Evolutionary conservation across 2,797 vertebrate genomes (phyloP).

Genomic region (Gymnocypris eckloni): DNA sequence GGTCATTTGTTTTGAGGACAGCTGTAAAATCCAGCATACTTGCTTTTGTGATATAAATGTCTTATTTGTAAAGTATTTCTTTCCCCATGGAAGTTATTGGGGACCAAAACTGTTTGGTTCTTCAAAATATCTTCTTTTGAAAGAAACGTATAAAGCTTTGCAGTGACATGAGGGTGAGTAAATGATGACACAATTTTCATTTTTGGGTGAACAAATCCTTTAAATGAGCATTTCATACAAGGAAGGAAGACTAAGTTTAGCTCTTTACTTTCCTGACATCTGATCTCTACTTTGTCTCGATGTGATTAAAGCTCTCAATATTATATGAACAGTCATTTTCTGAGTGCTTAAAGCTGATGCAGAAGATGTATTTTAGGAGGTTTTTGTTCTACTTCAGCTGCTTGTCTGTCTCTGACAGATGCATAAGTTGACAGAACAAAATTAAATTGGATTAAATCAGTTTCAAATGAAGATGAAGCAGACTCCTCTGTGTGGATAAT

Average conservation of each 20-base stretch:
- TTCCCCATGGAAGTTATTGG: no score
- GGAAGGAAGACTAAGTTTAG: neutral
- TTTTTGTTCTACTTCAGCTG: slow-evolving; percentile 15
- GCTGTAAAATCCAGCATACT: slow-evolving; percentile 35
- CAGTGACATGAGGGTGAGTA: no score
- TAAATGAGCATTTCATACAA: neutral
- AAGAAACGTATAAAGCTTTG: no score
- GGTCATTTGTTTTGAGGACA: slow-evolving; percentile 45
- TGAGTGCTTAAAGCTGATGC: slow-evolving; percentile 16
- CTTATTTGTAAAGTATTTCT: slow-evolving; percentile 20
- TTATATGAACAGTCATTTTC: slow-evolving; percentile 13
- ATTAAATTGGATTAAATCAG: slow-evolving; percentile 58
- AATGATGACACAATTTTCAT: neutral
- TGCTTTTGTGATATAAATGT: slow-evolving; percentile 27
- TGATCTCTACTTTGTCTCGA: slow-evolving; percentile 9
- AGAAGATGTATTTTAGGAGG: slow-evolving; percentile 17
- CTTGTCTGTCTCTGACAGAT: neutral
- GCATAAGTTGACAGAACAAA: slow-evolving; percentile 29
- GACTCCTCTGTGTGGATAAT: slow-evolving; percentile 19
- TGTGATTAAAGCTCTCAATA: slow-evolving; percentile 12
- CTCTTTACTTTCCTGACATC: slow-evolving; percentile 1
- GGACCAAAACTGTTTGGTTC: no score
- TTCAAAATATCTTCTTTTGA: no score
- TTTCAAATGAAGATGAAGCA: slow-evolving; percentile 34
- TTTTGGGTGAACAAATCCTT: neutral